phyloP scores from a whole-genome alignment of 2,797 vertebrate genomes.

The Salarias fasciatus region DNA sequence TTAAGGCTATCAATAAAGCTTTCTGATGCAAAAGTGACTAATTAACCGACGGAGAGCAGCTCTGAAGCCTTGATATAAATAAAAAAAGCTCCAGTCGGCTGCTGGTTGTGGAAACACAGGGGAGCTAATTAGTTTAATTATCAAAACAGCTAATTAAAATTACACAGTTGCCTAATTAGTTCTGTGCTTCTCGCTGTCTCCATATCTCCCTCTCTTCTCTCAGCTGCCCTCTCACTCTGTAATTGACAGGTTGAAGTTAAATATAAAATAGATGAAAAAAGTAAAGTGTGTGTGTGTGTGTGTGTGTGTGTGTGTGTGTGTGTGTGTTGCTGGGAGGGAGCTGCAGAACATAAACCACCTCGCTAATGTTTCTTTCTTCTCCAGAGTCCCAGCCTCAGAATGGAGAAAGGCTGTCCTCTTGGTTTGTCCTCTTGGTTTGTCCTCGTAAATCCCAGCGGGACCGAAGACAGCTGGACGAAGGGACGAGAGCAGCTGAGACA shows the following conservation, averaged over 20 bases:
- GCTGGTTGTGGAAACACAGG: conserved; percentile 98
- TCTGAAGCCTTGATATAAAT: conserved; percentile 91
- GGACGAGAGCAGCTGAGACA: no score
- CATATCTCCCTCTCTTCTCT: conserved; percentile 80
- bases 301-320: conserved; percentile 4
- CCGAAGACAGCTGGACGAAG: no score
- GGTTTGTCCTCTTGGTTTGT: conserved; percentile 88
- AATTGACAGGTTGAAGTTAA: conserved; percentile 99
- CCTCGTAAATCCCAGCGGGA: no score
- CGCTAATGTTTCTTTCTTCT: conserved; percentile 87
- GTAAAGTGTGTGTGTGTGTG: conserved; percentile 21
- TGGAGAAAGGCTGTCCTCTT: conserved; percentile 89
- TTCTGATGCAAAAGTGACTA: conserved; percentile 99
- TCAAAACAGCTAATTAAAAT: conserved; percentile 99
- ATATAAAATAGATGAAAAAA: conserved; percentile 85
- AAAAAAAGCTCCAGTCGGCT: conserved; percentile 87
- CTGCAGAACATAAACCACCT: conserved; percentile 64
- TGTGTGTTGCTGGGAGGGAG: conserved; percentile 26
- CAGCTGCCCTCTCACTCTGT: conserved; percentile 84
- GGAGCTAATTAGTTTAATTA: conserved; percentile 99
- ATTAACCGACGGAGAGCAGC: conserved; percentile 98
- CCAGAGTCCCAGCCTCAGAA: conserved; percentile 89
- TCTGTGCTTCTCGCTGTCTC: conserved; percentile 89
- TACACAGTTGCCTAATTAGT: conserved; percentile 99
- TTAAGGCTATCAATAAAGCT: conserved; percentile 99